These are phyloP conservation scores for Gallinago paraguaiae DNA, from an alignment of 2,113 vertebrate species.

Conservation along the genomic window DNA sequence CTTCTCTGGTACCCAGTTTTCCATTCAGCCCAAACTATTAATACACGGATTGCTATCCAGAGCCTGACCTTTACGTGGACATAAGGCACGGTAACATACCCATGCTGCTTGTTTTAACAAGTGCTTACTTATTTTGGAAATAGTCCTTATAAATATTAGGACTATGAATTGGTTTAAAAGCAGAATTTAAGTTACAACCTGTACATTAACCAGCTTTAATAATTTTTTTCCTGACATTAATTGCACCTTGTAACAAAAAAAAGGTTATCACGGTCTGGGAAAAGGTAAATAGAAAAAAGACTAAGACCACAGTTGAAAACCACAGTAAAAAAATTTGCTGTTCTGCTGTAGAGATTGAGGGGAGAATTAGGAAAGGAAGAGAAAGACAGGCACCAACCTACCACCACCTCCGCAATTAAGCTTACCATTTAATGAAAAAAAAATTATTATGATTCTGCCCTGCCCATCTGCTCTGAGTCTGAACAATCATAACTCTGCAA, in stretches of 20 bases:
- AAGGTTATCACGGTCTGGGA: background rate
- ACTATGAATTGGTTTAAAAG: background rate
- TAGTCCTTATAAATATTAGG: background rate
- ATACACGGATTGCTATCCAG: background rate
- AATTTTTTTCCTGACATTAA: background rate
- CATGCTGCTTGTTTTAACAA: background rate
- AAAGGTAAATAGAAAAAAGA: background rate
- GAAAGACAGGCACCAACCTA: slow-evolving; percentile 80
- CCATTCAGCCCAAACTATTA: background rate
- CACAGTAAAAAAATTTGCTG: background rate
- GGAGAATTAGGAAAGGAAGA: background rate
- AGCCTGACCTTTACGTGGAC: background rate
- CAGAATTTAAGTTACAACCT: background rate
- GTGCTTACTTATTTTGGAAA: background rate
- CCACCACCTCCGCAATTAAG: slow-evolving; percentile 82
- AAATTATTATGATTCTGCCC: slow-evolving; percentile 76
- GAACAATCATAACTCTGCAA: slow-evolving; percentile 82
- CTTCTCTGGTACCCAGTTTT: background rate
- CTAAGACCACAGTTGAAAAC: background rate
- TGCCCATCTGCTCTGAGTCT: slow-evolving; percentile 90
- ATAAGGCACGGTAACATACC: background rate
- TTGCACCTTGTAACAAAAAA: background rate
- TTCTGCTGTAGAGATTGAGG: background rate
- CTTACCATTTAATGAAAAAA: slow-evolving; percentile 62
- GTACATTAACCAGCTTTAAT: background rate